Evolutionary conservation across 1,140 invertebrate genomes (phyloP).

Genomic region (Neodiprion lecontei): DNA sequence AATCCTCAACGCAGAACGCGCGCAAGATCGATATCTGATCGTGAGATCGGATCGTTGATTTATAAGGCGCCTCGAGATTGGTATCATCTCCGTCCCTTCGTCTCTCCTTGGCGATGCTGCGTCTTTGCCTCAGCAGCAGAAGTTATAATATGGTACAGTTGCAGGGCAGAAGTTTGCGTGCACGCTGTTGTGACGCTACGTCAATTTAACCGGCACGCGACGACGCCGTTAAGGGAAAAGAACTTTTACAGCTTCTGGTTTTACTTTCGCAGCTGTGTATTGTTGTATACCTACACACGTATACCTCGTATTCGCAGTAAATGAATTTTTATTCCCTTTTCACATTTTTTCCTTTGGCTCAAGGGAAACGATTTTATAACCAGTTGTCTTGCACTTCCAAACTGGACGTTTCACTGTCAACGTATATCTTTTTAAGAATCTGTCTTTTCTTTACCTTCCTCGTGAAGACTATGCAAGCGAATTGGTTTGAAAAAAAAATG

Average conservation of each 20-base stretch:
- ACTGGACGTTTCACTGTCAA: too few relatives aligned
- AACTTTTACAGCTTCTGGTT: not conserved
- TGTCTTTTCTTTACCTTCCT: too few relatives aligned
- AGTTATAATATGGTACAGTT: too few relatives aligned
- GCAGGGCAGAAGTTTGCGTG: not conserved
- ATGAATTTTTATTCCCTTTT: too few relatives aligned
- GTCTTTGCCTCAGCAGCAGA: not conserved
- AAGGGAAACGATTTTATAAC: too few relatives aligned
- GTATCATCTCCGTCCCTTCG: not conserved
- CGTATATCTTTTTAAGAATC: too few relatives aligned
- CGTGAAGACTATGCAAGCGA: too few relatives aligned
- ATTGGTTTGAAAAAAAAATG: too few relatives aligned
- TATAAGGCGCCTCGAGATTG: not conserved
- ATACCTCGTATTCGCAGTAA: too few relatives aligned
- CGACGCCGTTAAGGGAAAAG: not conserved
- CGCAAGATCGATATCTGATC: conserved; percentile 5
- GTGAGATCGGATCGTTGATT: not conserved
- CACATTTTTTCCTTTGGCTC: too few relatives aligned
- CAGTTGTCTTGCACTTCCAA: too few relatives aligned
- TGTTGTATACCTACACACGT: too few relatives aligned
- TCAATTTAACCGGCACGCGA: conserved; percentile 1
- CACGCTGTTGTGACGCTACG: not conserved
- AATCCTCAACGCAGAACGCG: not conserved
- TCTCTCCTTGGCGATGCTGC: not conserved
- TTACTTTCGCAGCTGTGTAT: not conserved